Base-by-base conservation (phyloP, 2,888 invertebrate genomes). In the Trichacis sp. region DNA sequence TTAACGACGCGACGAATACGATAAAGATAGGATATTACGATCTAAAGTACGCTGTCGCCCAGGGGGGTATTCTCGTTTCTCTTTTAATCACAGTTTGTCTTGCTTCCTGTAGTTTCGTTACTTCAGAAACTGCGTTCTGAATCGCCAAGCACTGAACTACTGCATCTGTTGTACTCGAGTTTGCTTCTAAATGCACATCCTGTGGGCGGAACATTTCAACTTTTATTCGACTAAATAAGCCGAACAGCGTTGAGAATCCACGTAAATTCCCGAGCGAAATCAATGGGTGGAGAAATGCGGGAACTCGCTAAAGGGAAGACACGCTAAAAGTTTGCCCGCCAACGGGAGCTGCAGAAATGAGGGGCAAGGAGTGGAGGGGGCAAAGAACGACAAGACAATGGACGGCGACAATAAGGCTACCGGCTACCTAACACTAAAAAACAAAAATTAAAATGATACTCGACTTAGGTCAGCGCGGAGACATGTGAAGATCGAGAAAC, bases 11-110 rank as follows among this genome's bases (percentile, higher is more conserved):
- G 75, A 75, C 73, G 76, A 80, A 78, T 80, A 79, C 80, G 80
- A 76, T 74, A 77, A 80, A 80, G 79, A 80, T 79, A 75, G 76
- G 79, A 79, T 76, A 77, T 72, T 71, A 69, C 64, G 72, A 74
- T 69, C 58, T 70, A 73, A 75, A 76, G 73, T n/a, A 77, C 73
- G 79, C 73, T 76, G 74, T 75, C 78, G 73, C 74, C 74, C 73
- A 76, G 72, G 78, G 76, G 72, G 77, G 75, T 74, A 71, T 69
- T 57, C 49, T 66, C 49, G 63, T 52, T 60, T 55, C 40, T 38
- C 42, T 19, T 40, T 36, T 45, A 11, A 46, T 15, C 50, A 11
- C 15, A 12, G 43, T 45, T 20, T 53, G 49, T 52, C 36, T 15
- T 47, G 43, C 51, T 63, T 55, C 52, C 54, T 47, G 47, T 52